Conservation (phyloP, 2,797 vertebrate species). For the Bucorvus abyssinicus region DNA sequence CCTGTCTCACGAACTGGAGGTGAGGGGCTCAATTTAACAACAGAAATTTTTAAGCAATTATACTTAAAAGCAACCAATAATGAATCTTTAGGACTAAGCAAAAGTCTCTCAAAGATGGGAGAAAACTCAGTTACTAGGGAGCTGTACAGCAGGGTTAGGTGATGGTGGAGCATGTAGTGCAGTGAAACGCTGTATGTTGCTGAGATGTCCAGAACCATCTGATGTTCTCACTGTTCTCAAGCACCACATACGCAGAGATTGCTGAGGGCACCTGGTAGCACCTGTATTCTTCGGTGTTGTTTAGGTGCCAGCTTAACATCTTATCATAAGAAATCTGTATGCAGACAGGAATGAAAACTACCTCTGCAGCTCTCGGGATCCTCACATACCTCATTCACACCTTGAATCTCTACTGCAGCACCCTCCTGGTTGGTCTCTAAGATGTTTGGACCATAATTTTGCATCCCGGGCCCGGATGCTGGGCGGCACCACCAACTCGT, state of each 20-base stretch:
- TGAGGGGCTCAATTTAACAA: neutral
- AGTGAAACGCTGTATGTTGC: neutral
- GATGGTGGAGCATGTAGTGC: neutral
- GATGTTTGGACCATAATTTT: neutral
- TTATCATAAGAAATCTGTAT: neutral
- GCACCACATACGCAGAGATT: neutral
- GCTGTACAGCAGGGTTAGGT: neutral
- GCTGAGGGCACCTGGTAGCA: neutral
- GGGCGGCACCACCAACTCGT: neutral
- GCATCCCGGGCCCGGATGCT: conserved; percentile 6
- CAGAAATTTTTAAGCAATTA: neutral
- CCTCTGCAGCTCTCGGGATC: neutral
- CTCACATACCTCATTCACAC: accelerated
- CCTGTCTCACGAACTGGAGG: neutral
- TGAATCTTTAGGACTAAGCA: neutral
- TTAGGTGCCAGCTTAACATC: neutral
- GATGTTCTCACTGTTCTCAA: neutral
- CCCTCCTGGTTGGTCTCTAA: neutral
- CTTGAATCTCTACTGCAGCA: neutral
- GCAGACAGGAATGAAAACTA: neutral
- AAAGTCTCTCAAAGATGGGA: neutral
- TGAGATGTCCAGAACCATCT: neutral
- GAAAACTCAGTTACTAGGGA: neutral
- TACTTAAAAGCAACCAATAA: neutral
- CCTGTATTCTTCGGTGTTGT: neutral